These are phyloP conservation scores for Cryptocephalus primarius DNA, from an alignment of 2,888 invertebrate species.

Conservation along the genomic window DNA sequence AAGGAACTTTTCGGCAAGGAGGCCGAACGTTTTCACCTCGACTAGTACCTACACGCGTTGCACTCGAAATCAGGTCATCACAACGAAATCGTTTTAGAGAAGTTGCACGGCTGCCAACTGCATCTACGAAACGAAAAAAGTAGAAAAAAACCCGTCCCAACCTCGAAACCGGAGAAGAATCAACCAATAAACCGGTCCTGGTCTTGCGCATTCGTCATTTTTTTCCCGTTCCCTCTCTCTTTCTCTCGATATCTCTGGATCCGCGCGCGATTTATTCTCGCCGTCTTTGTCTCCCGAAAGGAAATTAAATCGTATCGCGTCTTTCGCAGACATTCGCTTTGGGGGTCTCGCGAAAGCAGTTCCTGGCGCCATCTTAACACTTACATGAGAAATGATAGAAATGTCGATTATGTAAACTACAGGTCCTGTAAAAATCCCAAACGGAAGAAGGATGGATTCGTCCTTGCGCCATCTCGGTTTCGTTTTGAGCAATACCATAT, in stretches of 20 bases:
- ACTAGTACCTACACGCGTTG: slow-evolving; percentile 26
- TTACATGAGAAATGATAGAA: no score
- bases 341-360: no score
- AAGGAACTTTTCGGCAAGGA: no score
- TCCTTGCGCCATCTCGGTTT: no score
- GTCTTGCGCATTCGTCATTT: slow-evolving; percentile 31
- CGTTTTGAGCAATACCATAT: no score
- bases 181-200: slow-evolving; percentile 33
- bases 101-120: slow-evolving; percentile 33
- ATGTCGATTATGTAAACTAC: no score
- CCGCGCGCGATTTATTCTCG: slow-evolving; percentile 19
- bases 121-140: slow-evolving; percentile 22
- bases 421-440: no score
- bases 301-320: slow-evolving; percentile 17
- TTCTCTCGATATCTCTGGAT: slow-evolving; percentile 33
- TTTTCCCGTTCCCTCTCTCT: slow-evolving; percentile 28
- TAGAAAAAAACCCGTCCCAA: slow-evolving; percentile 33
- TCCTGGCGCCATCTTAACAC: no score
- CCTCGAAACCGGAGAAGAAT: slow-evolving; percentile 33
- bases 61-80: slow-evolving; percentile 38
- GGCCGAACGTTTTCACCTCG: slow-evolving; percentile 27
- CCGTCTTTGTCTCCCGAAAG: slow-evolving; percentile 26
- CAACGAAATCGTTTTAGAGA: slow-evolving; percentile 36
- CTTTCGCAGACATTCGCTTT: no score
- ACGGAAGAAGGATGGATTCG: no score